Percentiles rank a stretch among this genome's conserved stretches.
phyloP scores from a whole-genome alignment of 2,113 vertebrate genomes.

The Callorhinus ursinus region DNA sequence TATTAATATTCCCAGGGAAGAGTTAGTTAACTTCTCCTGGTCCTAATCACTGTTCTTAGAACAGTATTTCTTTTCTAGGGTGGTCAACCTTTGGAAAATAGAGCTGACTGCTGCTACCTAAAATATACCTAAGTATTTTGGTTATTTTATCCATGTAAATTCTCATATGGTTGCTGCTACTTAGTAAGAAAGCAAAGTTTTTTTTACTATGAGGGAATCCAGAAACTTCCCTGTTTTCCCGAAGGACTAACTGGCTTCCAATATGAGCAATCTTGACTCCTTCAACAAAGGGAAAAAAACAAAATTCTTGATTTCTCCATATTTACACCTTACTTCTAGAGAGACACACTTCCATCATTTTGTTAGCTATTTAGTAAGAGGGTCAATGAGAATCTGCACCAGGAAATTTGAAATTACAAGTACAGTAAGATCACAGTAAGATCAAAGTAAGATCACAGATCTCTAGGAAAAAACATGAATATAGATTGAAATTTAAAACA shows the following conservation, averaged over 20 bases:
- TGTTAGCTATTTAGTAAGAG: not conserved
- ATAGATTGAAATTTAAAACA: not conserved
- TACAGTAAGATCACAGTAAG: not conserved
- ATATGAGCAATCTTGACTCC: not conserved
- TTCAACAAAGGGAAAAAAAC: not conserved
- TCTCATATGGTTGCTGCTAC: not conserved
- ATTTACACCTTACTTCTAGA: conserved; percentile 2
- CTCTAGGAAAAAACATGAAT: not conserved
- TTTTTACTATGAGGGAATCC: not conserved
- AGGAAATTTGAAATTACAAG: conserved; percentile 18
- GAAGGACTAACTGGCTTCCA: not conserved
- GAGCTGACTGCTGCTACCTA: not conserved
- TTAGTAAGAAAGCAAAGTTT: conserved; percentile 15
- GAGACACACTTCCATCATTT: not conserved
- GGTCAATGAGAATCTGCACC: not conserved
- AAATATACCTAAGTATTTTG: not conserved
- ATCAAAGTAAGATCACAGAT: no score
- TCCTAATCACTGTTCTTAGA: not conserved
- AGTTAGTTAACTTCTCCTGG: not conserved
- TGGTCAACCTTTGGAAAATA: not conserved
- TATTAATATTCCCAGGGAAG: not conserved
- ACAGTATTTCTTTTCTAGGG: not conserved
- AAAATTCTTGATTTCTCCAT: not conserved
- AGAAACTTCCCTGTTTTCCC: not conserved
- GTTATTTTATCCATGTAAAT: conserved; percentile 11